These are phyloP conservation scores for Drosophila obscura DNA, from an alignment of 1,140 invertebrate species.

Conservation along the genomic window DNA sequence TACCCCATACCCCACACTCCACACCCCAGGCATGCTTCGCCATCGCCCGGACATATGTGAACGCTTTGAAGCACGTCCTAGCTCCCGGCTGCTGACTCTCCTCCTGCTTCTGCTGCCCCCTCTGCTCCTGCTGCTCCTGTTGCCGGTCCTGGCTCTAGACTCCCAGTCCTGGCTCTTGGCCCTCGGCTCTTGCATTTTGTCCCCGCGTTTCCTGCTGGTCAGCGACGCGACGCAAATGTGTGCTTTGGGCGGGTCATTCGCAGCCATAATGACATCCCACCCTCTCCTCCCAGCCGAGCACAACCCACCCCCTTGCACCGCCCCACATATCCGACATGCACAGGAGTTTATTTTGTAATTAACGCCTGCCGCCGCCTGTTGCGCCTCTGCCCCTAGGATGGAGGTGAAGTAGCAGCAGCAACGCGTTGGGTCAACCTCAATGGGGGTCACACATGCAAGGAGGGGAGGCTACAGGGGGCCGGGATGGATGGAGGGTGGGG, in stretches of 20 bases:
- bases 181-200: slow-evolving; percentile 67
- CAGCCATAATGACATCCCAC: slow-evolving; percentile 73
- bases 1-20: no score
- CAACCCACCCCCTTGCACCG: not conserved
- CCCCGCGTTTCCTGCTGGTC: slow-evolving; percentile 77
- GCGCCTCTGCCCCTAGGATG: slow-evolving; percentile 65
- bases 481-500: slow-evolving; percentile 10
- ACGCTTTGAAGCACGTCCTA: slow-evolving; percentile 42
- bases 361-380: slow-evolving; percentile 79
- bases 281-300: not conserved
- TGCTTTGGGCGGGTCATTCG: slow-evolving; percentile 80
- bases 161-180: slow-evolving; percentile 1
- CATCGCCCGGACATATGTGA: slow-evolving; percentile 45
- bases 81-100: not conserved
- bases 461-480: not conserved
- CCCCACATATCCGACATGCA: slow-evolving; percentile 29
- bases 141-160: not conserved
- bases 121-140: slow-evolving; percentile 26
- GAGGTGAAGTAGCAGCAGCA: not conserved
- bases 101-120: not conserved
- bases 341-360: slow-evolving; percentile 83
- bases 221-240: slow-evolving; percentile 78
- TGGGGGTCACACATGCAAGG: slow-evolving; percentile 34
- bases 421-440: slow-evolving; percentile 26
- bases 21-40: not conserved